Percentiles rank a stretch among this genome's conserved stretches.
Evolutionary conservation across 2,888 invertebrate genomes (phyloP).

Genomic region (Lasius platythorax): DNA sequence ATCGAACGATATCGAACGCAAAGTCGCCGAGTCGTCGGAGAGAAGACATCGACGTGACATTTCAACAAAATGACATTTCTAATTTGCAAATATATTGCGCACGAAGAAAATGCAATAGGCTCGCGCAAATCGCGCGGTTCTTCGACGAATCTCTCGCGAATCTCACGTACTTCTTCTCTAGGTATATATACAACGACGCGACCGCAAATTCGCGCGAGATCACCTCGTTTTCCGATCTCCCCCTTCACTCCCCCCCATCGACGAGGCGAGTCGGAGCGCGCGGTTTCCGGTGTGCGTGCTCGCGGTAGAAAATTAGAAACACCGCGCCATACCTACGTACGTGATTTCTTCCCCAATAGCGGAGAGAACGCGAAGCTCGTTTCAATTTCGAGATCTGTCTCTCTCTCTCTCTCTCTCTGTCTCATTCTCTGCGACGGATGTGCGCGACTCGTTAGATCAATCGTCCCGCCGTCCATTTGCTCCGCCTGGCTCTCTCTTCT

Average conservation of each 20-base stretch:
- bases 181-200: neutral
- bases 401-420: neutral
- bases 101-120: conserved; percentile 30
- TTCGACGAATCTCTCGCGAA: neutral
- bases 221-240: conserved; percentile 24
- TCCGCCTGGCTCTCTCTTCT: neutral
- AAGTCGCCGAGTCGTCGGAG: neutral
- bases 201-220: conserved; percentile 35
- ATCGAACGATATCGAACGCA: conserved; percentile 17
- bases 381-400: conserved; percentile 56
- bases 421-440: conserved; percentile 53
- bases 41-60: neutral
- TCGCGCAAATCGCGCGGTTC: neutral
- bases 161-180: neutral
- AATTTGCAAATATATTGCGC: neutral
- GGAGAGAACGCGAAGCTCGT: conserved; percentile 26
- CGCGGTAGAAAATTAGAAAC: conserved; percentile 56
- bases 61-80: neutral
- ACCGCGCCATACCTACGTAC: neutral
- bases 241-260: neutral
- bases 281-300: conserved; percentile 21
- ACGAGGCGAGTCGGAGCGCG: neutral
- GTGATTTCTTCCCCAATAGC: conserved; percentile 16
- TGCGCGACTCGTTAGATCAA: conserved; percentile 71
- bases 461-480: conserved; percentile 56